These are phyloP conservation scores for Drosophila mettleri DNA, from an alignment of 2,888 invertebrate species.

Conservation along the genomic window DNA sequence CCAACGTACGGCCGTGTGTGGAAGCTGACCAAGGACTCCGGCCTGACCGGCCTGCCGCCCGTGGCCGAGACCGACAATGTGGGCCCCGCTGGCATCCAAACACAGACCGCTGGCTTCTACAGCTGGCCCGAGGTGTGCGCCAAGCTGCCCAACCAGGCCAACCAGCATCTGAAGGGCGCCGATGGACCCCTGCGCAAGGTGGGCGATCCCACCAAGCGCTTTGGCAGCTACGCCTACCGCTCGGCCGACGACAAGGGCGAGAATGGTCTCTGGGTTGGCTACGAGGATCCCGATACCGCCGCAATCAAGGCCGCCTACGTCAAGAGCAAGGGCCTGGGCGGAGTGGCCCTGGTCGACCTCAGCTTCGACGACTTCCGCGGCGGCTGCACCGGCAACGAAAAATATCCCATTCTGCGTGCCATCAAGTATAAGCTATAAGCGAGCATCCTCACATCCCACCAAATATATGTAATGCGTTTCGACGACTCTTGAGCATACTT, in stretches of 20 bases:
- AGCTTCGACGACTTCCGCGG: slow-evolving; percentile 93
- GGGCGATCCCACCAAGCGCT: slow-evolving; percentile 92
- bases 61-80: slow-evolving; percentile 88
- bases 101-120: slow-evolving; percentile 89
- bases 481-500: slow-evolving; percentile 3
- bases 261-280: slow-evolving; percentile 92
- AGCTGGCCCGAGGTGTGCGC: slow-evolving; percentile 93
- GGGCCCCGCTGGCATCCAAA: slow-evolving; percentile 90
- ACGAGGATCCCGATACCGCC: slow-evolving; percentile 93
- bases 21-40: slow-evolving; percentile 91
- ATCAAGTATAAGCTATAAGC: slow-evolving; percentile 88
- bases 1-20: slow-evolving; percentile 91
- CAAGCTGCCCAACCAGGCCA: slow-evolving; percentile 87
- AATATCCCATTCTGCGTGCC: slow-evolving; percentile 91
- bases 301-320: slow-evolving; percentile 91
- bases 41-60: slow-evolving; percentile 92
- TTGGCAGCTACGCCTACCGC: slow-evolving; percentile 92
- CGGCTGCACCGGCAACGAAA: slow-evolving; percentile 91
- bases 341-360: slow-evolving; percentile 91
- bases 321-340: slow-evolving; percentile 91
- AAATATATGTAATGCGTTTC: slow-evolving; percentile 2
- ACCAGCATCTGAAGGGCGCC: slow-evolving; percentile 87
- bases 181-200: slow-evolving; percentile 89
- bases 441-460: neutral
- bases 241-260: slow-evolving; percentile 88